These are phyloP conservation scores for Horisme vitalbata DNA, from an alignment of 2,888 invertebrate genomes.

Conservation along the genomic window DNA sequence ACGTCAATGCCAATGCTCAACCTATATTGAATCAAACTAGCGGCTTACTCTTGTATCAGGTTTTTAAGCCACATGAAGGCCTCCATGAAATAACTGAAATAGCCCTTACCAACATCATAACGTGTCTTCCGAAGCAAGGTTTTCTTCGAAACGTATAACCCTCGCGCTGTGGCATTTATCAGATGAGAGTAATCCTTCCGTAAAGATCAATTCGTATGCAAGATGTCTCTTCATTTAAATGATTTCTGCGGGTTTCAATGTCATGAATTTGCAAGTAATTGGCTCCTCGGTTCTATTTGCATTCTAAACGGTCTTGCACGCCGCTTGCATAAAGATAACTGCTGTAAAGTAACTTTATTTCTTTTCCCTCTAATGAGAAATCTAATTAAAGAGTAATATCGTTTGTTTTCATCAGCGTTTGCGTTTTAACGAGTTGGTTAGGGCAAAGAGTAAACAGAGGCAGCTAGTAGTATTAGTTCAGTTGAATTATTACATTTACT, in stretches of 20 bases:
- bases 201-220: constrained; percentile 38
- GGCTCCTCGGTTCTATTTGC: constrained; percentile 34
- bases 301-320: constrained; percentile 39
- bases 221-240: constrained; percentile 34
- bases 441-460: not conserved
- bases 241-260: constrained; percentile 40
- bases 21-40: too few relatives aligned
- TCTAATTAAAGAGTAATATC: constrained; percentile 29
- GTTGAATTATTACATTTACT: too few relatives aligned
- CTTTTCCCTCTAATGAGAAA: constrained; percentile 24
- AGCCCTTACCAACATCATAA: too few relatives aligned
- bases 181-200: too few relatives aligned
- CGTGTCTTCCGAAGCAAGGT: too few relatives aligned
- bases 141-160: too few relatives aligned
- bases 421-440: constrained; percentile 11
- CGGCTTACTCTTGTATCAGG: too few relatives aligned
- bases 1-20: too few relatives aligned
- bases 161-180: too few relatives aligned
- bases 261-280: constrained; percentile 40
- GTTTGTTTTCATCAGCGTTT: constrained; percentile 24
- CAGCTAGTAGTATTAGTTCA: too few relatives aligned
- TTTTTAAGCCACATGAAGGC: too few relatives aligned
- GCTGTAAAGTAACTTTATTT: constrained; percentile 28
- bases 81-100: too few relatives aligned
- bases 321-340: constrained; percentile 36